These are phyloP conservation scores for Tamandua tetradactyla DNA, from an alignment of 2,797 vertebrate species.

Conservation along the genomic window DNA sequence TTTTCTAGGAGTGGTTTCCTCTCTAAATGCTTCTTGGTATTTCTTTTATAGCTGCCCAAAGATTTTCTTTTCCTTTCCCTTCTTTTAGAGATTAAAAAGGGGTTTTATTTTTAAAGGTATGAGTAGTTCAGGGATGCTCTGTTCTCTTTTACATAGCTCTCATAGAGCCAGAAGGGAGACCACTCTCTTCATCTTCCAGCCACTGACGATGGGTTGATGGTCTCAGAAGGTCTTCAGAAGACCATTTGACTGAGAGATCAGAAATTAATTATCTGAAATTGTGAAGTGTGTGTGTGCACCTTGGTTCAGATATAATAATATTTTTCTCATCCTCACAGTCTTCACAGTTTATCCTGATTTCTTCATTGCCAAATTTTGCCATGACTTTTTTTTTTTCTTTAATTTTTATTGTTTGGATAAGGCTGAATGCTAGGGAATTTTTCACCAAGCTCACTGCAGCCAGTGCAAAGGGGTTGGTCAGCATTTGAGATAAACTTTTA, in stretches of 20 bases:
- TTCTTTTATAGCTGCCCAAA: conserved; percentile 15
- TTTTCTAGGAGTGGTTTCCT: background rate
- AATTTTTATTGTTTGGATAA: background rate
- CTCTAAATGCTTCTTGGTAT: background rate
- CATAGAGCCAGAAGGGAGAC: background rate
- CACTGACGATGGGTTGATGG: background rate
- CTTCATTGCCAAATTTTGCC: conserved; percentile 59
- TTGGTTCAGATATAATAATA: background rate
- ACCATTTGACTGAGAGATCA: background rate
- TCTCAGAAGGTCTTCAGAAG: background rate
- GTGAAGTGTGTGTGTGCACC: background rate
- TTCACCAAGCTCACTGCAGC: background rate
- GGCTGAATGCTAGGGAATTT: background rate
- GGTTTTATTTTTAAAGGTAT: conserved; percentile 26
- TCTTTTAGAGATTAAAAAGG: conserved; percentile 29
- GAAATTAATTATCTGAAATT: conserved; percentile 21
- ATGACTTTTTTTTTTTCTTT: background rate
- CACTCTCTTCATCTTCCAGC: background rate
- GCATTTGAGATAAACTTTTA: conserved; percentile 71
- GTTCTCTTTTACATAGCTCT: background rate
- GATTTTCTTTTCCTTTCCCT: background rate
- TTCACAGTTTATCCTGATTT: conserved; percentile 39
- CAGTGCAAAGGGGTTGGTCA: conserved; percentile 44
- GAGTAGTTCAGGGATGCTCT: background rate
- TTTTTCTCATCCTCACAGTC: background rate